A percentile compares a stretch with the other conserved stretches of the same genome.
Conservation (phyloP, 1,140 invertebrate genomes). For the Penaeus japonicus region DNA sequence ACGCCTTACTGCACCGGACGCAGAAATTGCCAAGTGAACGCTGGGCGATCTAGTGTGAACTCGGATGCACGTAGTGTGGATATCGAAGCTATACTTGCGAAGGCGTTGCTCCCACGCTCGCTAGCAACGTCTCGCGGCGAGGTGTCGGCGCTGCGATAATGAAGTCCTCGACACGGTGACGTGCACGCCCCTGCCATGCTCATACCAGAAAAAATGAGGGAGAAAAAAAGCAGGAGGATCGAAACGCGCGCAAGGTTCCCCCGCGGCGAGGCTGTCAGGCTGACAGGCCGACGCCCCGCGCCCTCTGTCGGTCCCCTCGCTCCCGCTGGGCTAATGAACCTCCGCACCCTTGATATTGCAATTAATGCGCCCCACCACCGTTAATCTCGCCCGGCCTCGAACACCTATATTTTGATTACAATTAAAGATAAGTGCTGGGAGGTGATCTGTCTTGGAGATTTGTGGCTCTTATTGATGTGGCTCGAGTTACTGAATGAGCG, state of each 20-base stretch:
- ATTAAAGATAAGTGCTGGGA: neutral
- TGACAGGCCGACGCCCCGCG: neutral
- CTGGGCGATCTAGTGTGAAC: no score
- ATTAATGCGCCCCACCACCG: neutral
- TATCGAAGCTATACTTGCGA: no score
- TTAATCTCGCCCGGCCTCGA: neutral
- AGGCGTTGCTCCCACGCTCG: no score
- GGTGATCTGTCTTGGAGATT: neutral
- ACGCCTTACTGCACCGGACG: no score
- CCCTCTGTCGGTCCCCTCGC: neutral
- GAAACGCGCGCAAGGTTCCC: neutral
- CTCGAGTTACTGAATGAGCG: neutral
- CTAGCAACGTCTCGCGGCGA: no score
- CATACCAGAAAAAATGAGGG: no score
- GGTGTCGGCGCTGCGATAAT: no score
- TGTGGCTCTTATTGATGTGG: neutral
- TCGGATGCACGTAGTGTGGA: no score
- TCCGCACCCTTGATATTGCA: slow-evolving; percentile 14
- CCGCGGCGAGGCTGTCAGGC: neutral
- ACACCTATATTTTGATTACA: neutral
- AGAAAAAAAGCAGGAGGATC: neutral
- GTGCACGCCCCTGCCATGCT: no score
- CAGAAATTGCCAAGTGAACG: no score
- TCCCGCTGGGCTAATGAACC: slow-evolving; percentile 16
- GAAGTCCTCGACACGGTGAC: no score